These are phyloP conservation scores for Bufo bufo DNA, from an alignment of 2,113 vertebrate genomes.

Conservation along the genomic window DNA sequence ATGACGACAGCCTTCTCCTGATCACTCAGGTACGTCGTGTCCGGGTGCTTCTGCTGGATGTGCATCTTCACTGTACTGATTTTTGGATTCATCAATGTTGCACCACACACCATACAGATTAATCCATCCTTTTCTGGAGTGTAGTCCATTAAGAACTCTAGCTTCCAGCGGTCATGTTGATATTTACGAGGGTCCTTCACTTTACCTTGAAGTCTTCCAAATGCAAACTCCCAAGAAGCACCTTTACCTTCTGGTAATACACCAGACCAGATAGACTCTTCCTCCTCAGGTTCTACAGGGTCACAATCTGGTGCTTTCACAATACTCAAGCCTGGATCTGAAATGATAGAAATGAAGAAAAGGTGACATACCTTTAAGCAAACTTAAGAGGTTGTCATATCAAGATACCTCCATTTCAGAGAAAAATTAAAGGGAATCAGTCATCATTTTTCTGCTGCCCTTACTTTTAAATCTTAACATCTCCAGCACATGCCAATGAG, in stretches of 20 bases:
- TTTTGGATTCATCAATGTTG: constrained; percentile 78
- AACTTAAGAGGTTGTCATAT: too few relatives aligned
- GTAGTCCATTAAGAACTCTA: constrained; percentile 80
- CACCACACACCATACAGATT: constrained; percentile 83
- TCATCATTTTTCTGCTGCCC: too few relatives aligned
- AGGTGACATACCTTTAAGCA: background rate
- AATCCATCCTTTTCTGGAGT: constrained; percentile 71
- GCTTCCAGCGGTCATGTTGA: constrained; percentile 74
- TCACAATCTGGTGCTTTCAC: background rate
- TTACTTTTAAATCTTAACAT: too few relatives aligned
- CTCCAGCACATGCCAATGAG: too few relatives aligned
- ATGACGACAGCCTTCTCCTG: constrained; percentile 76
- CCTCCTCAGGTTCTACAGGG: constrained; percentile 11
- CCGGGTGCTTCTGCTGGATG: constrained; percentile 85
- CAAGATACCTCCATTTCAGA: too few relatives aligned
- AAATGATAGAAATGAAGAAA: background rate
- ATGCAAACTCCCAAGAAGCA: constrained; percentile 25
- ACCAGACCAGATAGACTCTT: background rate
- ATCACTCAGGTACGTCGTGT: constrained; percentile 76
- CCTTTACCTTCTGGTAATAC: constrained; percentile 3
- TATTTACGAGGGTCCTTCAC: constrained; percentile 65
- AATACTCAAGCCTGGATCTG: background rate
- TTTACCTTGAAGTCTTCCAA: constrained; percentile 61
- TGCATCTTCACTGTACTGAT: constrained; percentile 84
- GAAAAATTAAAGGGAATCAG: too few relatives aligned